A percentile compares a stretch with the other conserved stretches of the same genome.
These are phyloP conservation scores for Linhomoeus sp. DNA, from an alignment of 2,888 invertebrate species.

Conservation along the genomic window DNA sequence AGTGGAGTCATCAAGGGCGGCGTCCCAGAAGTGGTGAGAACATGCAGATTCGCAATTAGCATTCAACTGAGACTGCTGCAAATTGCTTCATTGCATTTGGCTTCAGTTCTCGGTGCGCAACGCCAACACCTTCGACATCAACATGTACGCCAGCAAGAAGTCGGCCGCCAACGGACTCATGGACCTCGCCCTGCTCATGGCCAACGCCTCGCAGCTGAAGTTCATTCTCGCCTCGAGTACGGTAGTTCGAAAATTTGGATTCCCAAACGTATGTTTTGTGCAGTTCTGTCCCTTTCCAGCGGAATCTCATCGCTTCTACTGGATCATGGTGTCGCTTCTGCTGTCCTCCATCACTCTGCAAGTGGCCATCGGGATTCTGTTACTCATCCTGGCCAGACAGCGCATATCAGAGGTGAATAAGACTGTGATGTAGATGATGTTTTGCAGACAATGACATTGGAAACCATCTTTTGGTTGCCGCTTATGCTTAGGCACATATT, in stretches of 20 bases:
- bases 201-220: slow-evolving; percentile 10
- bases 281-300: background rate
- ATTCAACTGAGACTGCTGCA: too few species aligned
- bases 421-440: too few species aligned
- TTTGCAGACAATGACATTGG: too few species aligned
- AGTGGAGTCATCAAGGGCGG: too few species aligned
- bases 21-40: too few species aligned
- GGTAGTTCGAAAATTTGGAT: background rate
- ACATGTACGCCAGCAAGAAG: slow-evolving; percentile 10
- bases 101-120: too few species aligned
- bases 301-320: slow-evolving; percentile 1
- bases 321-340: background rate
- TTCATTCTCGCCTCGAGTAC: slow-evolving; percentile 1
- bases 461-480: too few species aligned
- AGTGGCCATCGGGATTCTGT: background rate
- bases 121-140: slow-evolving; percentile 7
- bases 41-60: too few species aligned
- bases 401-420: background rate
- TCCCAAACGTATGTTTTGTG: background rate
- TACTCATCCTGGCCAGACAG: background rate
- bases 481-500: too few species aligned
- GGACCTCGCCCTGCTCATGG: slow-evolving; percentile 10
- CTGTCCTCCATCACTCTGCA: background rate
- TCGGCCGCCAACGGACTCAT: slow-evolving; percentile 10
- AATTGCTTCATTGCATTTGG: too few species aligned